Base-by-base conservation (phyloP, 2,113 vertebrate genomes). In the Sceloporus tristichus region DNA sequence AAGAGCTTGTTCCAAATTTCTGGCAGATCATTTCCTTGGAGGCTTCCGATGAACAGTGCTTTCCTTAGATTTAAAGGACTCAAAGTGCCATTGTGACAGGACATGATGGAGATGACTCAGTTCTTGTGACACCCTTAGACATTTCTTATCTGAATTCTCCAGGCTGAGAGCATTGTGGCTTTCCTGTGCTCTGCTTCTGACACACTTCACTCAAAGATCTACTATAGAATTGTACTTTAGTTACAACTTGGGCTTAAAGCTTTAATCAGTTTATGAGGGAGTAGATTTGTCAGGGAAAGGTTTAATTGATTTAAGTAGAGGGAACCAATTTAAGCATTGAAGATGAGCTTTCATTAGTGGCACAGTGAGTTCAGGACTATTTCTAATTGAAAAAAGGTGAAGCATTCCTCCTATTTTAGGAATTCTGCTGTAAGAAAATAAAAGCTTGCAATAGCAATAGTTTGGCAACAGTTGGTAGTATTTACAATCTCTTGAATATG, bases 211-310 rank as follows among this genome's bases (percentile, higher is more conserved):
- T 19, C 66, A 83, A 23, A 74, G 14, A 34, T 5, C n/a, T 27
- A 48, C n/a, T 74, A 25, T 38, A 84, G 70, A 56, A 62, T 40
- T 19, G 13, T 75, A 11, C 71, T 74, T 56, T 54, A 21, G 27
- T 65, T 85, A 62, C 25, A 23, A 75, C n/a, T n/a, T 56, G 38
- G 54, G 21, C 73, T 75, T n/a, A 54, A 40, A 76, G 70, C 73
- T 85, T 76, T 75, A 82, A 68, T 82, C 34, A 16, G 82, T 77
- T 85, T 85, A 75, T 40, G 56, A 42, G 13, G 75, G 13, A 73
- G 54, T 62, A 54, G 56, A 38, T 27, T 38, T 38, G 59, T 42
- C 84, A 76, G 14, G 54, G 18, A 73, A 84, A 56, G 70, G 27
- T 85, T 85, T 65, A 76, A 27, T 18, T 42, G 34, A 40, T 76